Base-by-base conservation (phyloP, 2,113 vertebrate genomes). In the Albula goreensis region DNA sequence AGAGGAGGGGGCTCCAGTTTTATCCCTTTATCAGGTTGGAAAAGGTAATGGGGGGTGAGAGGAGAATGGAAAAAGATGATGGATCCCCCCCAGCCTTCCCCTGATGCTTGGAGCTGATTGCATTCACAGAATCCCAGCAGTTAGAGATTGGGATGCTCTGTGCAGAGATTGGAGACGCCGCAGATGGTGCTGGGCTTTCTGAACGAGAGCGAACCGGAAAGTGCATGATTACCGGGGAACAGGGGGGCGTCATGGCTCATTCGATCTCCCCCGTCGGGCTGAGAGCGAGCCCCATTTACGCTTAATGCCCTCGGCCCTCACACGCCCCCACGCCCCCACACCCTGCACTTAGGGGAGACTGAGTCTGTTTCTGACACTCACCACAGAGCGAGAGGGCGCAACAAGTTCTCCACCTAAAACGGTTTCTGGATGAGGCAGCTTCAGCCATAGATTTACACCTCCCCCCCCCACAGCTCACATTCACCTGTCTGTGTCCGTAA, bases 151-250 rank as follows among this genome's bases (percentile, higher is more conserved):
- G 31, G 57, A 57, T 41, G 1, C 79, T 57, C 77, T 81, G 50
- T 70, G 85, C 82, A 53, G 70, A 91, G 86, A 83, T 83, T 81
- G 12, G 74, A 87, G 78, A 41, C 1, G 0, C 31, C 86, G 85
- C 85, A 53, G 57, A 87, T 83, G 79, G 77, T 50, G 84, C 86
- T 80, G 83, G 77, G 66, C 77, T 86, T 88, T 83, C 13, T 66
- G 78, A 81, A 87, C 89, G 84, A 89, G 82, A 74, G 87, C 56
- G 31, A 88, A 85, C 83, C 12, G 86, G 87, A 90, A 81, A 31
- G 11, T 85, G 79, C 41, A 56, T 57, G 53, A 88, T 86, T 86
- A 87, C 74, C 22, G 85, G 80, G 83, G 78, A 70, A 83, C 74
- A 66, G 2, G 66, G 83, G 52, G 87, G 10, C 80, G 83, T 50